Evolutionary conservation across 2,113 vertebrate genomes (phyloP), one percentile per base, ranked within the genome.

Genomic region (Poecilia latipinna): DNA sequence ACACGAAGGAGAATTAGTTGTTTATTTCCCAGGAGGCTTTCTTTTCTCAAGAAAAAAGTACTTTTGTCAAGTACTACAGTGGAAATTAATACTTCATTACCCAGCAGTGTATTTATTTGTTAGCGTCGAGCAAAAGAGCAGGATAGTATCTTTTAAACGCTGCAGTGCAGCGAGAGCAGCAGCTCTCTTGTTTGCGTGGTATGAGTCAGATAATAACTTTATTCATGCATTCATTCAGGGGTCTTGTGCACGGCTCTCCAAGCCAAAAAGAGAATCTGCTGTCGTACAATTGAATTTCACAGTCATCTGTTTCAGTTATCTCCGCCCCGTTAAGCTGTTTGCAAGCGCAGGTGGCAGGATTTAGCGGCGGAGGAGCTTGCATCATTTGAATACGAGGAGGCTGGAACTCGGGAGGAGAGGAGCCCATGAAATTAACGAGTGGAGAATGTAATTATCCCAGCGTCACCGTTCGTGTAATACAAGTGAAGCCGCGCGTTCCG

Each of bases 251-350:
- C 22, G 4, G 61, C 63, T 80, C 74, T 74, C 66, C 51, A 60
- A 29, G 8, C 70, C 70, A 60, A 80, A 63, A 65, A 72, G 48
- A 24, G 31, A 39, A 74, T 72, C 72, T 61, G 68, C 66, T 60
- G 61, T 73, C n/a, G 39, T 65, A 65, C 79, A 83, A 85, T 78
- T 66, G 12, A 73, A 89, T 86, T 85, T 85, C 68, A 70, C 71
- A 72, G 78, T 80, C 75, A 77, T 48, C 72, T 85, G 76, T 68
- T 75, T 87, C 84, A 70, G 67, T 85, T 85, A 35, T 83, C 65
- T 65, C 61, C 61, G 22, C 72, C 32, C 57, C 2, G 32, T 62
- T 64, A 77, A 77, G 70, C 69, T 72, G 77, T 81, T 85, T 78
- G 64, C 80, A 72, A 80, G 74, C 57, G 69, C 82, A 82, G 73